Conservation (phyloP, 2,888 invertebrate genomes). For the Thumatha senex region DNA sequence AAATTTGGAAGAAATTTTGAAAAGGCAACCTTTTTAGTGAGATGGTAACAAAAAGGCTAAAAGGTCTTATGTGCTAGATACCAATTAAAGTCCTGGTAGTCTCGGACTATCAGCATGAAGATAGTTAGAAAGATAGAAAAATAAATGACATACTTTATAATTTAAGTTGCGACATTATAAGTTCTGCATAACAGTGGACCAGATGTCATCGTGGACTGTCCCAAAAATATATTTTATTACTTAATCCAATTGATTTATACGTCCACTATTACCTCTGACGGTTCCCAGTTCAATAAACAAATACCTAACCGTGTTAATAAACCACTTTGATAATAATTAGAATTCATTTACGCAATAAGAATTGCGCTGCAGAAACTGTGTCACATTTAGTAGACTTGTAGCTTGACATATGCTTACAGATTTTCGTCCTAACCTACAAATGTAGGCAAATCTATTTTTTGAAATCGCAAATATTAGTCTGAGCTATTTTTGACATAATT, state of each 20-base stretch:
- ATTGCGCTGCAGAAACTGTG: background rate
- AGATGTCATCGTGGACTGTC: too few relatives aligned
- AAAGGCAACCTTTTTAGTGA: too few relatives aligned
- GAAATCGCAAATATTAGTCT: background rate
- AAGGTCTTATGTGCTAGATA: too few relatives aligned
- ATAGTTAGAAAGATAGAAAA: too few relatives aligned
- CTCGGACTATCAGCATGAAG: too few relatives aligned
- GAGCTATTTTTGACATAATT: slow-evolving; percentile 12
- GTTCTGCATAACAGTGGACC: too few relatives aligned
- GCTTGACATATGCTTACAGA: slow-evolving; percentile 20
- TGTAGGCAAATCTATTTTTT: slow-evolving; percentile 5
- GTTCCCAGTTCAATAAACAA: background rate
- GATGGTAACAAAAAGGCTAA: too few relatives aligned
- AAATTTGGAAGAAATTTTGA: too few relatives aligned
- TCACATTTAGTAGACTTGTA: slow-evolving; percentile 14
- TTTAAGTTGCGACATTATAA: too few relatives aligned
- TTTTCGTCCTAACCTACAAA: slow-evolving; percentile 18
- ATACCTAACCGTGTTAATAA: slow-evolving; percentile 3
- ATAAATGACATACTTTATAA: too few relatives aligned
- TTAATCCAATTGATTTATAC: background rate
- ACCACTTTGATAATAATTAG: background rate
- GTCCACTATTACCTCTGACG: background rate
- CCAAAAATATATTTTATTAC: background rate
- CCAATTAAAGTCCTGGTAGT: too few relatives aligned
- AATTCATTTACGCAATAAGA: slow-evolving; percentile 3